A percentile compares a stretch with the other conserved stretches of the same genome.
Evolutionary conservation across 2,113 vertebrate genomes (phyloP).

Genomic region (Scopus umbretta): DNA sequence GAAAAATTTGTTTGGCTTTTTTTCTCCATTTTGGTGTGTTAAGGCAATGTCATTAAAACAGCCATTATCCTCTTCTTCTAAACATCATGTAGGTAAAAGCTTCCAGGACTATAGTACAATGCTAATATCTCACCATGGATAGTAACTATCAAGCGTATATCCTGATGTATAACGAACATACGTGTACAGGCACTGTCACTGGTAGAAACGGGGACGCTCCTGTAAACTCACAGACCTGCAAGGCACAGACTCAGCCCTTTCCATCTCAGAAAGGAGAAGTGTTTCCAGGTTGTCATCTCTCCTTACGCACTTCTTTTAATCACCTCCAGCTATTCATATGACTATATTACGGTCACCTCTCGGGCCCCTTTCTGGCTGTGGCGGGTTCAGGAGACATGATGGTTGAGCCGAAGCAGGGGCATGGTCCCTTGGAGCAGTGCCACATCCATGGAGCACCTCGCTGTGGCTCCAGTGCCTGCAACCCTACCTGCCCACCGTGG

Average conservation of each 20-base stretch:
- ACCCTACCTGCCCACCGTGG: rapidly evolving
- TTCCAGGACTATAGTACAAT: background rate
- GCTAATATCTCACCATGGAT: background rate
- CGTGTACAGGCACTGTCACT: background rate
- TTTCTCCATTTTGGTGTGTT: background rate
- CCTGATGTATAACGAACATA: background rate
- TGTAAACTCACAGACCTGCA: background rate
- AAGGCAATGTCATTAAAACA: background rate
- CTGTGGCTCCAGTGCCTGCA: background rate
- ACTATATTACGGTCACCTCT: background rate
- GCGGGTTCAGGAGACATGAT: rapidly evolving
- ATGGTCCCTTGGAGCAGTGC: background rate
- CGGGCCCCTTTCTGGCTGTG: background rate
- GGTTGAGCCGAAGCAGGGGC: background rate
- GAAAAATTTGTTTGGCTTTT: rapidly evolving
- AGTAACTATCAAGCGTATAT: background rate
- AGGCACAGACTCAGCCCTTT: background rate
- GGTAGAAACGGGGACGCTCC: background rate
- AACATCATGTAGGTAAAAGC: background rate
- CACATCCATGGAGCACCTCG: rapidly evolving
- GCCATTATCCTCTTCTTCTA: background rate
- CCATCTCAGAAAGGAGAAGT: background rate
- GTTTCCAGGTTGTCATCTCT: background rate
- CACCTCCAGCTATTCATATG: background rate
- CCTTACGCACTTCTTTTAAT: background rate